A percentile compares a stretch with the other conserved stretches of the same genome.
Evolutionary conservation across 2,888 invertebrate genomes (phyloP).

Genomic region (Diarsia mendica): DNA sequence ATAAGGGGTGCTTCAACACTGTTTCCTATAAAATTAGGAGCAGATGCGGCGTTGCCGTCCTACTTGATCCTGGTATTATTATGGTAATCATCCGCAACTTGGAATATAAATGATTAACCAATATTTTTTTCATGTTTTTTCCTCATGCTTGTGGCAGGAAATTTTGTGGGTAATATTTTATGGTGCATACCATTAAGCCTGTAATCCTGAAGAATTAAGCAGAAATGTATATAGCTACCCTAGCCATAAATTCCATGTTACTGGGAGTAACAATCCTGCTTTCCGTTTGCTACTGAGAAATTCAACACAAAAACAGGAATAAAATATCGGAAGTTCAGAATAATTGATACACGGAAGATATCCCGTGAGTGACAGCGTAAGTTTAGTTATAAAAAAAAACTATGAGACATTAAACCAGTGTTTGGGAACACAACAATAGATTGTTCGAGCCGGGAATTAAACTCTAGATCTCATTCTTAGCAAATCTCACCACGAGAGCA

Average conservation of each 20-base stretch:
- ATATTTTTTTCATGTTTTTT: slow-evolving; percentile 27
- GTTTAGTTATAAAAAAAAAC: no score
- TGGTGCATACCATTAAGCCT: neutral
- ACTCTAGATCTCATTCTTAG: neutral
- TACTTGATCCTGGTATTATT: slow-evolving; percentile 48
- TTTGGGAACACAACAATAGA: no score
- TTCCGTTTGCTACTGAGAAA: neutral
- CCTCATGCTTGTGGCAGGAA: neutral
- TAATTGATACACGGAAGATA: no score
- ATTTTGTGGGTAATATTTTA: slow-evolving; percentile 17
- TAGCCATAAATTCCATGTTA: neutral
- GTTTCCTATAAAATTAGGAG: slow-evolving; percentile 45
- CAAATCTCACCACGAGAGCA: neutral
- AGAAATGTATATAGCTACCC: neutral
- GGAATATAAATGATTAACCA: slow-evolving; percentile 55
- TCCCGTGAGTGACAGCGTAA: no score
- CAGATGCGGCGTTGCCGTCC: slow-evolving; percentile 34
- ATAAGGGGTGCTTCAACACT: slow-evolving; percentile 18
- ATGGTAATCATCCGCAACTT: slow-evolving; percentile 50
- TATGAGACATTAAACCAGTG: no score
- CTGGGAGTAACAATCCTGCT: neutral
- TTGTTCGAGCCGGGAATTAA: neutral
- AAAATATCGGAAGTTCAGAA: no score
- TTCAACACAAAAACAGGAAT: neutral
- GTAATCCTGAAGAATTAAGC: neutral